A percentile compares a stretch with the other conserved stretches of the same genome.
phyloP scores from a whole-genome alignment of 2,113 vertebrate genomes.

The Psilopsiagon aurifrons region DNA sequence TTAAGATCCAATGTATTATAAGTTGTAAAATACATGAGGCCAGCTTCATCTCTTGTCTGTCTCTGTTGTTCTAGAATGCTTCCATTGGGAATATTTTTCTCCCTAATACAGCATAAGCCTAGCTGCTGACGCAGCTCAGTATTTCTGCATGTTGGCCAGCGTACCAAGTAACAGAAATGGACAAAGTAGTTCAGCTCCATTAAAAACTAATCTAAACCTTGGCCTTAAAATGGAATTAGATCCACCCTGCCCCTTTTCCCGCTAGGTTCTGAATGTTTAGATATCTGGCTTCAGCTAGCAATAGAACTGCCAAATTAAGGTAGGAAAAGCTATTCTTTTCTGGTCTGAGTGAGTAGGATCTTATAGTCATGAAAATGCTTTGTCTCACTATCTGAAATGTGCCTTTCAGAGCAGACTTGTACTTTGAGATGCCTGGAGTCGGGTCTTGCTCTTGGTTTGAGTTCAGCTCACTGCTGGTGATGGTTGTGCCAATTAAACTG shows the following conservation, averaged over 20 bases:
- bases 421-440: not conserved
- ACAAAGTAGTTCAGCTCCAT: not conserved
- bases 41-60: not conserved
- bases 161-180: not conserved
- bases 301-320: not conserved
- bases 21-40: not conserved
- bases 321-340: not conserved
- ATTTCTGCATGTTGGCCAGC: not conserved
- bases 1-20: not conserved
- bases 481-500: not conserved
- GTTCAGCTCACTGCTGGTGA: not conserved
- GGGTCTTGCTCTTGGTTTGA: not conserved
- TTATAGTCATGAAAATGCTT: not conserved
- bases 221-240: not conserved
- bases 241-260: fast-evolving
- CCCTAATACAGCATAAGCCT: not conserved
- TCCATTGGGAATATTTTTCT: not conserved
- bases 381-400: not conserved
- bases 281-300: not conserved
- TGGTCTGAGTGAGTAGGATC: not conserved
- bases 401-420: not conserved
- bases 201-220: not conserved
- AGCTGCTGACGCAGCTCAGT: not conserved
- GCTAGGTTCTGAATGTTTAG: not conserved
- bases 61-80: not conserved